Base-by-base conservation (phyloP, 1,140 invertebrate genomes). In the Telenomus remus region DNA sequence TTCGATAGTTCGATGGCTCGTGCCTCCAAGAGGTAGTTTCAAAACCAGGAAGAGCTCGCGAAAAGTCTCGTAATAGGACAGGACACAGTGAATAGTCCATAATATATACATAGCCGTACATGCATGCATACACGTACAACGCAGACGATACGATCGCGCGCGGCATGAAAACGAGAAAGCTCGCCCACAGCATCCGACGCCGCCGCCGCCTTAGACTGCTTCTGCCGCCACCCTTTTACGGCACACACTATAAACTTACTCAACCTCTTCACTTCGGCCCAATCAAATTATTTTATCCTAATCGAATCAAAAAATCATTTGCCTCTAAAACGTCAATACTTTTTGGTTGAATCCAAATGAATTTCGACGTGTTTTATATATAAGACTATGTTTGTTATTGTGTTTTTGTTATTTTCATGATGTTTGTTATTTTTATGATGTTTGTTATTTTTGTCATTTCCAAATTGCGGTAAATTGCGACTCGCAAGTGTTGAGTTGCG, bases 21-120 rank as follows among this genome's bases (percentile, higher is more conserved):
- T 75, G 70, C 72, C 74, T 64, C 42, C 49, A 69, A 81, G 80
- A 80, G 75, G 72, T 74, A 70, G 78, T 72, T 76, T 78, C 72
- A 82, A 84, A 80, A 82, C 76, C 72, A 78, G 81, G 81, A 82
- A 82, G 80, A 81, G 74, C 64, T 72, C 47, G 57, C 64, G 78
- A 79, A 82, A 82, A 82, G 72, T 76, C 74, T 81, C 71, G 79
- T 78, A 82, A 80, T 79, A 79, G 80, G 80, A 78, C 68, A 79
- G 79, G 76, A 76, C 72, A 63, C 61, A 78, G 82, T 76, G 80
- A 82, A 82, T 80, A 78, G 80, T 79, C 68, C 64, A 79, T 77
- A 77, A 82, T 78, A 70, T 74, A 79, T 79, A 77, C 69, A 72
- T 76, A 68, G 57, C 73, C 59, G 72, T 68, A 79, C 76, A 75